Conservation (phyloP, 30 jellyfish, hydroid and myxozoan species). For the Chrysaora quinquecirrha region DNA sequence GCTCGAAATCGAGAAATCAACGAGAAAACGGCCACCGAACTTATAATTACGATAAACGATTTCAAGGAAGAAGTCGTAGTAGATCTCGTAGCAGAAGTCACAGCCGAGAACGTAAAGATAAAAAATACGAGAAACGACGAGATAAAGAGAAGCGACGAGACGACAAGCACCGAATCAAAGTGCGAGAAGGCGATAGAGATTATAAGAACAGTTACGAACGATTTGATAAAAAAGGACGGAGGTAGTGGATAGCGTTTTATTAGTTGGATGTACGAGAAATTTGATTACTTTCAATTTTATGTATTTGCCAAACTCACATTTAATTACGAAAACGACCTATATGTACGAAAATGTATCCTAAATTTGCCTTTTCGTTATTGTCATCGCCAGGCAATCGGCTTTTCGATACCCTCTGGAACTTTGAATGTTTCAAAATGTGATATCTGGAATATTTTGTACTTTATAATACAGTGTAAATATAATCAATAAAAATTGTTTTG, state of each 20-base stretch:
- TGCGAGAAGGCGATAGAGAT: constrained; percentile 31
- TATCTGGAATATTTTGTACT: no score
- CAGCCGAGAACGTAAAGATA: constrained; percentile 63
- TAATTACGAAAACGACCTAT: no score
- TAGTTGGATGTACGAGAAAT: no score
- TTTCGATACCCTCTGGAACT: no score
- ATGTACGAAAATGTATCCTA: neutral
- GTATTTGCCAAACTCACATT: neutral
- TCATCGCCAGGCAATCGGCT: no score
- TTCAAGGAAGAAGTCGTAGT: constrained; percentile 60
- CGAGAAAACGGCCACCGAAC: constrained; percentile 82
- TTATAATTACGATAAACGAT: constrained; percentile 55
- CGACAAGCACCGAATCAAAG: no score
- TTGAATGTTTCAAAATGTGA: no score
- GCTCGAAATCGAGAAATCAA: constrained; percentile 40
- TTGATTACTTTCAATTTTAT: no score
- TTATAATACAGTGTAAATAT: no score
- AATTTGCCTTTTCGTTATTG: neutral
- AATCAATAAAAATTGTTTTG: no score
- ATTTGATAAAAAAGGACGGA: constrained; percentile 57
- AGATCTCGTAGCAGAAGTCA: constrained; percentile 63
- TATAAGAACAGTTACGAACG: constrained; percentile 44
- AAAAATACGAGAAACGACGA: constrained; percentile 47
- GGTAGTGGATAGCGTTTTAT: constrained; percentile 3
- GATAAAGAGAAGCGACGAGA: constrained; percentile 52